Percentiles rank a stretch among this genome's conserved stretches.
These are phyloP conservation scores for Dicycla oo DNA, from an alignment of 2,888 invertebrate species.

Conservation along the genomic window DNA sequence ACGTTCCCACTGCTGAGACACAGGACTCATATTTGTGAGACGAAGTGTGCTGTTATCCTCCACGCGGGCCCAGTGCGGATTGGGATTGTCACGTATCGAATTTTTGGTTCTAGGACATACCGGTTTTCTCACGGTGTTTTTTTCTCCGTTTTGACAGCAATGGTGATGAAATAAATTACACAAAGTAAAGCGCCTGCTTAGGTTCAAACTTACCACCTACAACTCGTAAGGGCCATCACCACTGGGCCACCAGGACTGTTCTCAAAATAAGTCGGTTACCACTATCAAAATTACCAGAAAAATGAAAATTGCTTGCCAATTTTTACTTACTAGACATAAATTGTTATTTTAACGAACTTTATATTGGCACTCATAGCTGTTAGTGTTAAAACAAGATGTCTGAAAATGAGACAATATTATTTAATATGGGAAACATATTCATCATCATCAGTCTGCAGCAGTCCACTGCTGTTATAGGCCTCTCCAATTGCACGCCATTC, in stretches of 20 bases:
- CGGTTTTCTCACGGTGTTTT: neutral
- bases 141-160: neutral
- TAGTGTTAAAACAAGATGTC: neutral
- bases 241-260: no score
- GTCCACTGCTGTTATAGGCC: no score
- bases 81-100: neutral
- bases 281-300: neutral
- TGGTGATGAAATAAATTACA: neutral
- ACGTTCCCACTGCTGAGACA: neutral
- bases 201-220: neutral
- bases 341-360: neutral
- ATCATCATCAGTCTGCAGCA: no score
- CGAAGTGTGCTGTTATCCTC: no score
- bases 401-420: neutral
- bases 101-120: no score
- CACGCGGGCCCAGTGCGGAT: neutral
- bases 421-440: neutral
- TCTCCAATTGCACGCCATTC: no score
- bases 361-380: neutral
- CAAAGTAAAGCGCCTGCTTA: neutral
- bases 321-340: no score
- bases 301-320: neutral
- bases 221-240: neutral
- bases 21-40: no score
- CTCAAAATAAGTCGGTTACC: neutral